Base-by-base conservation (phyloP, 2,888 invertebrate genomes). In the Apamea anceps region DNA sequence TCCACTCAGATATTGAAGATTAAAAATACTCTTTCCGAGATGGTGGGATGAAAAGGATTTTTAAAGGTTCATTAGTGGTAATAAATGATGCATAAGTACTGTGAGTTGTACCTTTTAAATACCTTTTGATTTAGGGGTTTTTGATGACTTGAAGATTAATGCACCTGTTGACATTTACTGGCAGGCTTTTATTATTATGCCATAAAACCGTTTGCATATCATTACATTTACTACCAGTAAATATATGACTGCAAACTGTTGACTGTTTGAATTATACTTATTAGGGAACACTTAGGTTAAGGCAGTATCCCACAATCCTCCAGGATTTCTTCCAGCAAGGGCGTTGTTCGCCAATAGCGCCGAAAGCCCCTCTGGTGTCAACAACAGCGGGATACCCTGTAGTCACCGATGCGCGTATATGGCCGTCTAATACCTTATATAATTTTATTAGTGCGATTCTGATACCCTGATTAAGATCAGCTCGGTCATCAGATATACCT, bases 111-210 rank as follows among this genome's bases (percentile, higher is more conserved):
- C 28, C 8, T 65, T 75, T 32, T 45, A 75, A 54, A 65, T 65
- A 66, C 21, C 25, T n/a, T 57, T 76, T 76, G 25, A 7, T 66
- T 15, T 42, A 63, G 25, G 5, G 25, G 18, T 60, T 51, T 79
- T 63, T n/a, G 32, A 63, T 63, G 13, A 62, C 54, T 67, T 51
- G 12, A 42, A 63, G 13, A 79, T 78, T 78, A 28, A 67, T 77
- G 28, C 37, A 42, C 51, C 51, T 68, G 51, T 28, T 78, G 79
- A 54, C 79, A 63, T 79, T 70, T 79, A 54, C 51, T 25, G n/a
- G 12, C 66, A 66, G 32, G 57, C 37, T 37, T 67, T 77, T 37
- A 57, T 32, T 76, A 57, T 45, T 57, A 66, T 37, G 42, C 51
- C 15, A 62, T 54, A 65, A 42, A 65, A 0, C 63, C 18, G 8